Evolutionary conservation across 2,113 vertebrate genomes (phyloP).

Genomic region (Caretta caretta): DNA sequence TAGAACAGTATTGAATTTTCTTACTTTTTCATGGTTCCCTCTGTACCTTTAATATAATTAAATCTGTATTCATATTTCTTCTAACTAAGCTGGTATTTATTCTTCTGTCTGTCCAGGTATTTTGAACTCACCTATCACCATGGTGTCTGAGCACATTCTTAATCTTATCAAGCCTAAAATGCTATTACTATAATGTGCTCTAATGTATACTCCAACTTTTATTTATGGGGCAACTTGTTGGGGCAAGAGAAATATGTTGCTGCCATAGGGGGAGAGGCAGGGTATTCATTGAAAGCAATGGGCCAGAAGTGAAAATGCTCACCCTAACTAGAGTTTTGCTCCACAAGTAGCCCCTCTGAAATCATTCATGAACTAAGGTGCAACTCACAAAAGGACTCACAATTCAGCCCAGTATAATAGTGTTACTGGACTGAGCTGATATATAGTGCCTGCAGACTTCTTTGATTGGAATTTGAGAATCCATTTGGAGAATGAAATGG

Average conservation of each 20-base stretch:
- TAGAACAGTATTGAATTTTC: background rate
- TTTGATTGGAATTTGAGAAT: background rate
- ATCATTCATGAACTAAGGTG: background rate
- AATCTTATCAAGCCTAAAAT: background rate
- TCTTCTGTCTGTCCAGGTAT: background rate
- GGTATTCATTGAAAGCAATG: background rate
- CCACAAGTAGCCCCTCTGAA: constrained; percentile 4
- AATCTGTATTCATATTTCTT: background rate
- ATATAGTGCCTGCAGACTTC: background rate
- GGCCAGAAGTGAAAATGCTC: background rate
- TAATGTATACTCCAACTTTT: background rate
- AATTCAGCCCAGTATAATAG: background rate
- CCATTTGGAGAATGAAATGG: background rate
- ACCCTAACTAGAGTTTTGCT: constrained; percentile 1
- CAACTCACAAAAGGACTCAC: background rate
- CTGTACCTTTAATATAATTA: background rate
- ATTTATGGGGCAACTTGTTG: background rate
- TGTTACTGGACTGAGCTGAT: background rate
- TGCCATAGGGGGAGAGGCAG: background rate
- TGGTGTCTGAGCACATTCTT: background rate
- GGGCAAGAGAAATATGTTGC: background rate
- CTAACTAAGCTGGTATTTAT: background rate
- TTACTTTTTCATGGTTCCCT: background rate
- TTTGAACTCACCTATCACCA: background rate
- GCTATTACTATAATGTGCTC: background rate